These are phyloP conservation scores for Horisme vitalbata DNA, from an alignment of 2,888 invertebrate species.

Conservation along the genomic window DNA sequence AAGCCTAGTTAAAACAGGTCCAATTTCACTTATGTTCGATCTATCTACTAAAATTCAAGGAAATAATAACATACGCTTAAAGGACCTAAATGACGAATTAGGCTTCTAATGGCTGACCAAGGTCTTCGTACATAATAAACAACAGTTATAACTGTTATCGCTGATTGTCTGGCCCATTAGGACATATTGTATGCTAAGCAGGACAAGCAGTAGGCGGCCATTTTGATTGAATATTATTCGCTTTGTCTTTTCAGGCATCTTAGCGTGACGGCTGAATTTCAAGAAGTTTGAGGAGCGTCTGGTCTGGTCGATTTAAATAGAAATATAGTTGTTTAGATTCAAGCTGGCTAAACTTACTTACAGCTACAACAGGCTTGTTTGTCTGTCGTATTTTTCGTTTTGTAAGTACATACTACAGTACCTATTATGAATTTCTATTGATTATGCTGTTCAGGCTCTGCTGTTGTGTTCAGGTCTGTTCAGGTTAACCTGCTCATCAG, in stretches of 20 bases:
- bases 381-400: too few species aligned
- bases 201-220: constrained; percentile 23
- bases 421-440: too few species aligned
- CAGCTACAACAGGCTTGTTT: too few species aligned
- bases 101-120: constrained; percentile 12
- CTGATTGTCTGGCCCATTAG: constrained; percentile 34
- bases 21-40: constrained; percentile 1
- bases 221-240: constrained; percentile 35
- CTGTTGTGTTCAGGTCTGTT: too few species aligned
- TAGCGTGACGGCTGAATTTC: constrained; percentile 13
- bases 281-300: constrained; percentile 1
- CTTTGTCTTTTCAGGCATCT: constrained; percentile 11
- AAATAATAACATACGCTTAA: constrained; percentile 13
- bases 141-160: constrained; percentile 33
- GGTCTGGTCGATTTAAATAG: too few species aligned
- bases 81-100: constrained; percentile 13
- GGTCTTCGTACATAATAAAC: constrained; percentile 19
- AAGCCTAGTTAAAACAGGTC: background rate
- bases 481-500: too few species aligned
- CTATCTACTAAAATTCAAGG: background rate
- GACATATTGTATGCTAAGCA: constrained; percentile 39
- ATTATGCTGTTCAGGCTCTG: too few species aligned
- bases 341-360: too few species aligned
- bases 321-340: too few species aligned
- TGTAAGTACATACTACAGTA: too few species aligned